Conservation (phyloP, 2,797 vertebrate species). For the Pitangus sulphuratus region DNA sequence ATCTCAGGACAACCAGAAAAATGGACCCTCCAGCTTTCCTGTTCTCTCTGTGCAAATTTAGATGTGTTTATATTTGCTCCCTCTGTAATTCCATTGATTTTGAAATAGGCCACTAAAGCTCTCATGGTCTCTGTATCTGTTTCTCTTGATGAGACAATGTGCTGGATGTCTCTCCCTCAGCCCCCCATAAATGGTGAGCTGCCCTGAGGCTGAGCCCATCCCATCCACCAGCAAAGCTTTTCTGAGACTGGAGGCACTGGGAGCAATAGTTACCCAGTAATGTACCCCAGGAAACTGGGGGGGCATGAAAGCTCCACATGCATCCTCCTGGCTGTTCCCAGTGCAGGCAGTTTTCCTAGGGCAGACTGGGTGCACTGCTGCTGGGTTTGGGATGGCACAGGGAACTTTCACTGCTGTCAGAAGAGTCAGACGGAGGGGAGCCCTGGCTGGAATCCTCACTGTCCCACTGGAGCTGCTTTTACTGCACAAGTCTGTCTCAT, state of each 20-base stretch:
- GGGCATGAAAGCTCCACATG: neutral
- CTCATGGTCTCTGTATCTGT: fast-evolving
- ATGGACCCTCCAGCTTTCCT: neutral
- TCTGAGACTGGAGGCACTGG: neutral
- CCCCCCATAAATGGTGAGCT: neutral
- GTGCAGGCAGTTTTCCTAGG: neutral
- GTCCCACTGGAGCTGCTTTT: neutral
- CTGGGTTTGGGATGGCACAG: neutral
- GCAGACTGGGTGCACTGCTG: neutral
- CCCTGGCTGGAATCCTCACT: neutral
- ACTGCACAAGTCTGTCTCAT: neutral
- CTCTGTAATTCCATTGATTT: neutral
- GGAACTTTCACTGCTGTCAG: neutral
- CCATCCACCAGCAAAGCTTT: neutral
- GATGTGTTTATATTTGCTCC: neutral
- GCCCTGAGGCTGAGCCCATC: neutral
- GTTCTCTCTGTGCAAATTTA: neutral
- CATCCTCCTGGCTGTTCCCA: neutral
- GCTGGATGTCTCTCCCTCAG: neutral
- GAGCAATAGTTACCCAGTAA: neutral
- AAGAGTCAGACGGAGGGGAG: neutral
- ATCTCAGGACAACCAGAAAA: neutral
- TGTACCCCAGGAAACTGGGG: neutral
- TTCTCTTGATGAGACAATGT: neutral
- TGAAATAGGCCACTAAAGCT: neutral